Evolutionary conservation across 1,140 invertebrate genomes (phyloP).

Genomic region (Phymorhynchus buccinoides): DNA sequence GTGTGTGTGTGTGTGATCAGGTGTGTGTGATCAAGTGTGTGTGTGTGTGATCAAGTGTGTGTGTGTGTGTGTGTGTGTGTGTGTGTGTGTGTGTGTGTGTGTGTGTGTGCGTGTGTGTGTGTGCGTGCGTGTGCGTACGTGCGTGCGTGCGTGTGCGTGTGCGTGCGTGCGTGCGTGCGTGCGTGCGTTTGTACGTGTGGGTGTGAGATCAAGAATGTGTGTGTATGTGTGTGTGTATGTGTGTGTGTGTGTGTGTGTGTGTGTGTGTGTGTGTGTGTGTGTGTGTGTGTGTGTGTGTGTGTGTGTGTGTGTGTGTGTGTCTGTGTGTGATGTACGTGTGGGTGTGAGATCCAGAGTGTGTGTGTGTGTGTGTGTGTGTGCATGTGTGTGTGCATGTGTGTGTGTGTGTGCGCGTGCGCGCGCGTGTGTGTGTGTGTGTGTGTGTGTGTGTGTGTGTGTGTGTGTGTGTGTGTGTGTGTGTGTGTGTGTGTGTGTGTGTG

Average conservation of each 20-base stretch:
- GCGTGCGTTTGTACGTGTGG: background rate
- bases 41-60: background rate
- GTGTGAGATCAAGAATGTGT: too few relatives aligned
- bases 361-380: conserved; percentile 17
- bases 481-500: background rate
- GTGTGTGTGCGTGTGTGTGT: background rate
- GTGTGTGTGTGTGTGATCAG: background rate
- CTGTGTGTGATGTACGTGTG: background rate
- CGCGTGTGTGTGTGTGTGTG: background rate
- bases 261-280: background rate
- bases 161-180: background rate
- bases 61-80: background rate
- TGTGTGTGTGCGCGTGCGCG: background rate
- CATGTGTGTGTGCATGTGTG: background rate
- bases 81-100: background rate
- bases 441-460: background rate
- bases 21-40: background rate
- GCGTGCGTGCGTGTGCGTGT: background rate
- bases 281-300: background rate
- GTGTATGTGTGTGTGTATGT: background rate
- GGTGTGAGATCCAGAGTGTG: background rate
- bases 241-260: background rate
- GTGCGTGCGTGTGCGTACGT: background rate
- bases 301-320: conserved; percentile 17
- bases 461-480: background rate